Percentiles rank a stretch among this genome's conserved stretches.
phyloP scores from a whole-genome alignment of 2,113 vertebrate genomes.

The Octodon degus region DNA sequence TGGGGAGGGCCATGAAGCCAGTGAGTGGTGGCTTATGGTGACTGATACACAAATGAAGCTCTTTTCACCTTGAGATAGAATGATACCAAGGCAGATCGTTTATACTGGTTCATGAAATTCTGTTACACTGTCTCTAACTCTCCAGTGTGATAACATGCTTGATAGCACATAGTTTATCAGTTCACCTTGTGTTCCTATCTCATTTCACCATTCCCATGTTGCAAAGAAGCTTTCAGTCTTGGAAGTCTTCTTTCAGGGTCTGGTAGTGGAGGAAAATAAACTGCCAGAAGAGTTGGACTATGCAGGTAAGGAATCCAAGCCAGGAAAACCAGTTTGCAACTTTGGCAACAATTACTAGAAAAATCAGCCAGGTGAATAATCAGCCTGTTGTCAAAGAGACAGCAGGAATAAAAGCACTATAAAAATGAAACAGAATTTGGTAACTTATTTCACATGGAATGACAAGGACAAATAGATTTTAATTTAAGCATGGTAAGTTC shows the following conservation, averaged over 20 bases:
- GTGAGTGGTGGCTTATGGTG: not conserved
- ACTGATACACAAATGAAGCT: not conserved
- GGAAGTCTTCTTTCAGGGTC: not conserved
- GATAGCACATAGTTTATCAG: not conserved
- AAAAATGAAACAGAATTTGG: not conserved
- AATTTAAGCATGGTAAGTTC: not conserved
- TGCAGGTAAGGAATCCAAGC: not conserved
- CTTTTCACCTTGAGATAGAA: not conserved
- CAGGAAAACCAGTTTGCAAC: not conserved
- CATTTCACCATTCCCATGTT: not conserved
- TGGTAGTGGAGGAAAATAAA: not conserved
- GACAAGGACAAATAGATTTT: not conserved
- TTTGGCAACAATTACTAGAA: constrained; percentile 46
- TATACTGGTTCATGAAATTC: not conserved
- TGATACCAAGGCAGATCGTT: not conserved
- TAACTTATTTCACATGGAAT: not conserved
- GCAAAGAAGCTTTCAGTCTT: not conserved
- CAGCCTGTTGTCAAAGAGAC: not conserved
- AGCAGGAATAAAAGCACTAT: not conserved
- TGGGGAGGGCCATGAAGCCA: not conserved
- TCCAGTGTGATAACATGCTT: not conserved
- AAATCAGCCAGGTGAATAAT: constrained; percentile 21
- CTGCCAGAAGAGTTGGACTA: not conserved
- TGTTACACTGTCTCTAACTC: not conserved
- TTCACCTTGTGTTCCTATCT: not conserved